Evolutionary conservation across 2,113 vertebrate species (phyloP).

Genomic region (Cyanistes caeruleus): DNA sequence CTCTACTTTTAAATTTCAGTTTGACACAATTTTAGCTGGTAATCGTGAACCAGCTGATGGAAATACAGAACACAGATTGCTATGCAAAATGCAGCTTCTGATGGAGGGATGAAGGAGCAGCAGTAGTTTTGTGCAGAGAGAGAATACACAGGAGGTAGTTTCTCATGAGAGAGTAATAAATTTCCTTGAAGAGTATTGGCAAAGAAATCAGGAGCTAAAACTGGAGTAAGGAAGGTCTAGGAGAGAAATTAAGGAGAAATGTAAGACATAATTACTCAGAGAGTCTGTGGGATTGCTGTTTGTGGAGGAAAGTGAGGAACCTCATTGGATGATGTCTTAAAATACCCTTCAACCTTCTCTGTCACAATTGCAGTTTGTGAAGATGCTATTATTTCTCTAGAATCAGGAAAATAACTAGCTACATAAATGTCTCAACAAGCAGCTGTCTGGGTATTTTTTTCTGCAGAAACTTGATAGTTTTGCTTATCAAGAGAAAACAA

Average conservation of each 20-base stretch:
- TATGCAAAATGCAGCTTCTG: neutral
- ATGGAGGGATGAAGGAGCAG: neutral
- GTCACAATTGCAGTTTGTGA: neutral
- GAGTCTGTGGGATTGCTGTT: neutral
- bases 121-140: neutral
- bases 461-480: neutral
- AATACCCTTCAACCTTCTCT: neutral
- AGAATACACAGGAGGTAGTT: neutral
- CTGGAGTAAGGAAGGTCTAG: neutral
- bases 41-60: neutral
- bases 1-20: neutral
- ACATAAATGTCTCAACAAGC: neutral
- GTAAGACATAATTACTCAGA: neutral
- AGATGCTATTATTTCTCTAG: neutral
- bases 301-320: neutral
- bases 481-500: neutral
- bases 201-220: neutral
- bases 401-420: neutral
- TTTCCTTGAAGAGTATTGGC: neutral
- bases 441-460: accelerated
- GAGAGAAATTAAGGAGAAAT: neutral
- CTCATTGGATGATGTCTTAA: neutral
- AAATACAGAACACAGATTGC: neutral
- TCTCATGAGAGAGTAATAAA: neutral
- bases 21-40: neutral